phyloP scores from a whole-genome alignment of 2,888 invertebrate species.

The Lepidochitona cinerea region DNA sequence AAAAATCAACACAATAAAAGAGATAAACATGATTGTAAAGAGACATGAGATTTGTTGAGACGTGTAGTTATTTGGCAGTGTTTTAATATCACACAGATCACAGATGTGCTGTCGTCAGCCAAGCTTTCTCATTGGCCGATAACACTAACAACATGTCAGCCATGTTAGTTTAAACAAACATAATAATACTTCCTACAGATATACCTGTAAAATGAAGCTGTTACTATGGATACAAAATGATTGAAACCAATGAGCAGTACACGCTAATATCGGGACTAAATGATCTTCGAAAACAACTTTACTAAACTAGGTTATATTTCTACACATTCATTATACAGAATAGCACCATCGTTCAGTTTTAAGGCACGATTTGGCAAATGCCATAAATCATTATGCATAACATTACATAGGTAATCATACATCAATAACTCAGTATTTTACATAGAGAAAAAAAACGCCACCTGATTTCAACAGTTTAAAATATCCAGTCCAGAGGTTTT shows the following conservation, averaged over 20 bases:
- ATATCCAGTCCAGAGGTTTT: neutral
- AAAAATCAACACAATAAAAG: no score
- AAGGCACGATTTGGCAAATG: neutral
- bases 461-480: neutral
- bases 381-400: neutral
- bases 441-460: no score
- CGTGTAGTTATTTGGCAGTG: constrained; percentile 9
- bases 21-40: no score
- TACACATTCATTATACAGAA: neutral
- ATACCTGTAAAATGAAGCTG: neutral
- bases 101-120: neutral
- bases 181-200: neutral
- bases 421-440: no score
- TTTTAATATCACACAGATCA: neutral
- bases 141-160: neutral
- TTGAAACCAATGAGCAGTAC: neutral
- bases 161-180: neutral
- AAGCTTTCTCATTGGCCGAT: no score
- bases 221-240: neutral
- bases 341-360: neutral
- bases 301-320: neutral
- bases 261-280: no score
- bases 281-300: neutral
- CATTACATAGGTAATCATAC: neutral
- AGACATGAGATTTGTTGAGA: no score